Evolutionary conservation across 2,797 vertebrate species (phyloP), one percentile per base, ranked within the genome.

Genomic region (Salmo trutta): DNA sequence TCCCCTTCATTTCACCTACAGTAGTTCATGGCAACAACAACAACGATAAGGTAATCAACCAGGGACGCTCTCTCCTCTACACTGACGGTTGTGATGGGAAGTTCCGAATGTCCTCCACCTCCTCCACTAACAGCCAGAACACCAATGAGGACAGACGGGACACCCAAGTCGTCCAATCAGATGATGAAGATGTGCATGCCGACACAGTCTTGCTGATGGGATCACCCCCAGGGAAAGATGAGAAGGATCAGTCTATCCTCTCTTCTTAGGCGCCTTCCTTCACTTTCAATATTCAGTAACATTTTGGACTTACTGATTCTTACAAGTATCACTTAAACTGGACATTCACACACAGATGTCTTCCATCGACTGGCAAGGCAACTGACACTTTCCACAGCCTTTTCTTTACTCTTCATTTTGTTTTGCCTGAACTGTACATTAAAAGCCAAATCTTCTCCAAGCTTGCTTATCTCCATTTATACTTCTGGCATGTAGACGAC

Each of bases 21-120:
- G 78, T 69, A 91, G 77, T 69, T 3, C 82, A 88, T 47, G 41
- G 41, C 80, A 65, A 41, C 71, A 89, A 88, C 86, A 83, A 87
- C 67, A 62, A 62, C 27, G 66, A 59, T 8, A 29, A 74, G 5
- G 91, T 87, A 65, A 83, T 91, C 79, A 82, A 88, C 51, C 94
- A 95, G 16, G 96, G 95, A 80, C 92, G 93, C 77, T 94, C 93
- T 83, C 91, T 92, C 56, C 93, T 93, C 21, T 91, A 94, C 81
- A 92, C 94, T 15, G 88, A 77, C 0, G 3, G 91, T 74, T 88
- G 93, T 0, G 95, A 96, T 8, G 86, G 90, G 56, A 96, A 95
- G 82, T 95, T 95, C 19, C 94, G 96, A 56, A 92, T 94, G 83
- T 97, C 96, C 59, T 97, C 95, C 0, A 96, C 96, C 41, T 98